Evolutionary conservation across 2,888 invertebrate species (phyloP), one percentile per base, ranked within the genome.

Genomic region (Empis stercorea): DNA sequence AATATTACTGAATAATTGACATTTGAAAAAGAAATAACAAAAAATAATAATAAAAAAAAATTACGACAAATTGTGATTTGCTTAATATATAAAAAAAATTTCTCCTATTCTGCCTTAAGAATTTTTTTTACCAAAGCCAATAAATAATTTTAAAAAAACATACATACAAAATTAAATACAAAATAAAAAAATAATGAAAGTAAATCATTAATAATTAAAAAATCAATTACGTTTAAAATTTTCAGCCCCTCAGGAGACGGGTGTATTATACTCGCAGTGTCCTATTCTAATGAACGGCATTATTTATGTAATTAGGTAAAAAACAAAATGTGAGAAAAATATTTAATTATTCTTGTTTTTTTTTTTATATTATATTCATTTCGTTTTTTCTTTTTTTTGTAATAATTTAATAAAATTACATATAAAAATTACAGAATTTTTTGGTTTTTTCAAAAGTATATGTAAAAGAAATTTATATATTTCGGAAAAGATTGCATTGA

Each of bases 271-370:
- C 61, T 64, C 67, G 59, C 67, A 67, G 62, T 66, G 66, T 60
- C 68, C 69, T 54, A 62, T 68, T 61, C 61, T 67, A 63, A 64
- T 68, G 63, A 67, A 67, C 59, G 67, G 67, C 62, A 65, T 66
- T 56, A 64, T 68, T 62, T 67, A 67, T 61, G 62, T 68, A 58
- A 68, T 68, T 67, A 67, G 67, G 67, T 67, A 66, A 63, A 60
- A 57, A 56, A 42, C 43, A 45, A 51, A 40, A 40, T 40, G 40
- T 40, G 40, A 40, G 40, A 40, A 40, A 23, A 40, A 41, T 32
- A 39, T 42, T 37, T 47, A 32, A 45, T 47, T 41, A 47, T 34
- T 34, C 42, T 43, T 50, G 51, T 56, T 52, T 50, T 54, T 40
- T 48, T 49, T 20, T 48, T n/a, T n/a, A 41, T 32, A 39, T 42